Evolutionary conservation across 2,113 vertebrate species (phyloP).

Genomic region (Equus quagga): DNA sequence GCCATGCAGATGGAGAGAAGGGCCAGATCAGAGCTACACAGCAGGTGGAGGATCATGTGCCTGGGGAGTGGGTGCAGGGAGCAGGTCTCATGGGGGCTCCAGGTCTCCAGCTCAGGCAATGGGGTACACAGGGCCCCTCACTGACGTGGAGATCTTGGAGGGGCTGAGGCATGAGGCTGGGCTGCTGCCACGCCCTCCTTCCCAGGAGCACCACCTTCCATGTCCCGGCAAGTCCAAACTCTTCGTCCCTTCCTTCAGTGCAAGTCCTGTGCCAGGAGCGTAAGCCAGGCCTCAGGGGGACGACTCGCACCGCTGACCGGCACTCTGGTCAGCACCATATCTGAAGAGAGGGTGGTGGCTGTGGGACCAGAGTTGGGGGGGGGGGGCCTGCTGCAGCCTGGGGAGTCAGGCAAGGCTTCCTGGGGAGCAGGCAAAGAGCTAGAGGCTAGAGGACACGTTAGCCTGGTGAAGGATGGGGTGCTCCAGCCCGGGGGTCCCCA

Average conservation of each 20-base stretch:
- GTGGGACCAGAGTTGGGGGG: background rate
- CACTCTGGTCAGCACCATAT: background rate
- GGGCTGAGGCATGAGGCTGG: background rate
- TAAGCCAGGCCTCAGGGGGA: background rate
- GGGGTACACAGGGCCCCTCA: background rate
- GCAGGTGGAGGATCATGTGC: accelerated
- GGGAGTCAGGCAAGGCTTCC: background rate
- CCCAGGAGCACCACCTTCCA: background rate
- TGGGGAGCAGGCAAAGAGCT: background rate
- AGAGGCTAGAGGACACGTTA: background rate
- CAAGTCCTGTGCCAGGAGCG: accelerated
- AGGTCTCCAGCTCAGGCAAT: background rate
- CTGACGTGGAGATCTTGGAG: background rate
- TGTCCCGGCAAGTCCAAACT: background rate
- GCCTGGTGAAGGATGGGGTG: background rate
- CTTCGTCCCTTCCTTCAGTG: background rate
- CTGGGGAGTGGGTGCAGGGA: no score
- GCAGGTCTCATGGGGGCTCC: no score
- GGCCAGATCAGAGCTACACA: no score
- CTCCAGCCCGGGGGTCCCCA: background rate
- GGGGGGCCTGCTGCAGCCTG: background rate
- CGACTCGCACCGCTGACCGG: no score
- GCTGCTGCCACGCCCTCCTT: accelerated
- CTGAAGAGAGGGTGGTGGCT: background rate
- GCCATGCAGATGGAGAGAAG: no score